Evolutionary conservation across 2,113 vertebrate genomes (phyloP), one percentile per base, ranked within the genome.

Genomic region (Notarius quadriscutis): DNA sequence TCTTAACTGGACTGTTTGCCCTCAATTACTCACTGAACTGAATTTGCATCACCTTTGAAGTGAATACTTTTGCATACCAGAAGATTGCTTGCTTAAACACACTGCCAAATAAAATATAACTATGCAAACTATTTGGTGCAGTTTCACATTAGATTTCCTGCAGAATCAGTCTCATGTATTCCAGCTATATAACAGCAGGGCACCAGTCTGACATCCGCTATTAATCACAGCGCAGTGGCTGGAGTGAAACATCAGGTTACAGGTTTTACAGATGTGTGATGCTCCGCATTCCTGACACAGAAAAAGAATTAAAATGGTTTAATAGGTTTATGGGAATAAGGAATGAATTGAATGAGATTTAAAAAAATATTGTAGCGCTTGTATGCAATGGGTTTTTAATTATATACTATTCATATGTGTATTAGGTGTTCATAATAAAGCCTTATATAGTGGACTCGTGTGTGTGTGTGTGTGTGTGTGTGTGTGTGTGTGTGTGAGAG

Each of bases 1-100:
- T 85, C 25, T 17, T 50, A 85, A 63, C 11, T 15, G 1, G 71
- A 77, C 17, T 30, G 69, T 60, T 79, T 86, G 27, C 51, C 60
- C 62, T 53, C 48, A 67, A 67, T 86, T 55, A 55, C 84, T 22
- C 72, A 25, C n/a, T 51, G 34, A 69, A 30, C 67, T 34, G 82
- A 30, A 71, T 55, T 84, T 30, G 18, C 34, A 41, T 71, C 50
- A 84, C 17, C 25, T 5, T n/a, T 20, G 15, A 14, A 55, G 50
- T 10, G 8, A 53, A 71, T 30, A 8, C n/a, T 18, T 84, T 55
- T 83, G 48, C 48, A 83, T 11, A 20, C n/a, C 63, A 53, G 63
- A 71, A 22, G 25, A 27, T 14, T 25, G 41, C 6, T 25, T 57
- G 50, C 57, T 30, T 83, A 55, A 53, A 69, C 83, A 69, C 27